These are phyloP conservation scores for Tadarida brasiliensis DNA, from an alignment of 2,797 vertebrate species.

Conservation along the genomic window DNA sequence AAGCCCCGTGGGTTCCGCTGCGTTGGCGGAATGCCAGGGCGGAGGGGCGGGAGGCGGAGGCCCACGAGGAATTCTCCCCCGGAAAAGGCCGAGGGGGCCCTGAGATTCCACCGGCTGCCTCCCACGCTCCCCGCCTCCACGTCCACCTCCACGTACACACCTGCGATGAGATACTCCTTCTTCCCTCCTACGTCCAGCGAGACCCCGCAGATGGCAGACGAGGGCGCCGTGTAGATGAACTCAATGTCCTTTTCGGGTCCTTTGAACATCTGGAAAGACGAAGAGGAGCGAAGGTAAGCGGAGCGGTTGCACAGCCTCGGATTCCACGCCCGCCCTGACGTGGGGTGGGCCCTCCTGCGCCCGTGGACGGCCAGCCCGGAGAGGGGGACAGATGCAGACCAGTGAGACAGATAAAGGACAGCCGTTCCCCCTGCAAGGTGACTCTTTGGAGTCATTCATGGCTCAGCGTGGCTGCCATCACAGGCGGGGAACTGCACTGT, in stretches of 20 bases:
- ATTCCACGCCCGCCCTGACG: fast-evolving
- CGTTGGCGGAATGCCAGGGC: fast-evolving
- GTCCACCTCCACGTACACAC: constrained; percentile 80
- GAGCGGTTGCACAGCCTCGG: fast-evolving
- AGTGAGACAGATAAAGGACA: fast-evolving
- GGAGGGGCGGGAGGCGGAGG: fast-evolving
- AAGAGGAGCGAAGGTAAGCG: fast-evolving
- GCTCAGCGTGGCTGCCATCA: not conserved
- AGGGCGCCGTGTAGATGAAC: constrained; percentile 94
- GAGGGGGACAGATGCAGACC: fast-evolving
- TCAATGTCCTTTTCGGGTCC: constrained; percentile 92
- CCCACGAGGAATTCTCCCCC: fast-evolving
- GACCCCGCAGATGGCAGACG: constrained; percentile 94
- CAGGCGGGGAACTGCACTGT: not conserved
- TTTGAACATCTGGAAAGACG: constrained; percentile 94
- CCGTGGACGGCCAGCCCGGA: fast-evolving
- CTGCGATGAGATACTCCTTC: constrained; percentile 97
- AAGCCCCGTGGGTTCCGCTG: not conserved
- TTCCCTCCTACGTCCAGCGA: constrained; percentile 92
- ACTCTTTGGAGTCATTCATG: fast-evolving
- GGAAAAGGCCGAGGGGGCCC: not conserved
- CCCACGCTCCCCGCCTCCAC: not conserved
- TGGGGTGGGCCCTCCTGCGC: fast-evolving
- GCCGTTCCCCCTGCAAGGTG: fast-evolving
- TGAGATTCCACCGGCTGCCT: not conserved